Base-by-base conservation (phyloP, 2,797 vertebrate species). In the Macroramphosus scolopax region DNA sequence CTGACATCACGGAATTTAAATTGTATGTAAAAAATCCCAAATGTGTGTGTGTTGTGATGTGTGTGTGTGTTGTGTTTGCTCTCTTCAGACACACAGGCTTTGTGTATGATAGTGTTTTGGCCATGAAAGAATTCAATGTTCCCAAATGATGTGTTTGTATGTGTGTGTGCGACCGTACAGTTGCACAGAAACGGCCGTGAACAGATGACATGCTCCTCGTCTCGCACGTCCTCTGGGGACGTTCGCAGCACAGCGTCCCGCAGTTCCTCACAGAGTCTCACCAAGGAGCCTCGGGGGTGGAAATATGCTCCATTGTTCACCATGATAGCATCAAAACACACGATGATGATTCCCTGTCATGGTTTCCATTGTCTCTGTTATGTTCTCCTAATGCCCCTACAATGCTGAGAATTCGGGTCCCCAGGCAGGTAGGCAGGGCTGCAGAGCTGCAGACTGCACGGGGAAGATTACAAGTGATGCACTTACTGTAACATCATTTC, bases 261-360 rank as follows among this genome's bases (percentile, higher is more conserved):
- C 53, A 43, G 24, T 55, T 53, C 63, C 43, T 60, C 34, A 10
- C 17, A 29, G 47, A 12, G 31, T 71, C 61, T 55, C 50, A 22
- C 9, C 46, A 4, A 33, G 5, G 17, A 54, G 57, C 60, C 68
- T 59, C 49, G 0, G 41, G 58, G 44, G 16, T 57, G 15, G 63
- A 39, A 32, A 39, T n/a, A 25, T 32, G 61, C 67, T 53, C 68
- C 60, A 78, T 68, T 66, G 68, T 78, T 75, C 63, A 25, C 63
- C 22, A 4, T 43, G 70, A 77, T 73, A 64, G 42, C 63, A 77
- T 77, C 68, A 71, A 71, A 77, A 71, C 66, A 63, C 68, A 67
- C 56, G 32, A 37, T 20, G 36, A 72, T 69, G 60, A 63, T 69
- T 64, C 63, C 34, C 42, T 53, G 67, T 65, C 74, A 74, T 48